Evolutionary conservation across 2,113 vertebrate species (phyloP).

Genomic region (Lepisosteus oculatus): DNA sequence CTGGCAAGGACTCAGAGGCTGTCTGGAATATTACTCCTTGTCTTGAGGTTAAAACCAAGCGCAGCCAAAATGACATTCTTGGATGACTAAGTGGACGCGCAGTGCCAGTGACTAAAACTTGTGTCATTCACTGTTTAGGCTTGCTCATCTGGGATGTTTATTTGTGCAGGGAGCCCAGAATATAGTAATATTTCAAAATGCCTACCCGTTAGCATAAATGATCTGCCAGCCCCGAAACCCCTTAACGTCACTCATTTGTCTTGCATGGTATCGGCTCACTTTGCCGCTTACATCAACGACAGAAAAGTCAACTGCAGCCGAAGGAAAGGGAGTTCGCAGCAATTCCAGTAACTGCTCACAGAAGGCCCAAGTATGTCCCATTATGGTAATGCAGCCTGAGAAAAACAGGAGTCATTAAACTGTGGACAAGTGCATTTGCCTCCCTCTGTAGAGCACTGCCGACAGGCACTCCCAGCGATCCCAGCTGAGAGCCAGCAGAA

Average conservation of each 20-base stretch:
- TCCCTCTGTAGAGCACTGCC: no score
- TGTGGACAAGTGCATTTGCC: no score
- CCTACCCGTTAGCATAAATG: not conserved
- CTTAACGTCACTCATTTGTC: no score
- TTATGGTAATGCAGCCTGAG: no score
- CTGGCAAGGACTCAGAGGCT: conserved; percentile 40
- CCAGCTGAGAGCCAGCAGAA: not conserved
- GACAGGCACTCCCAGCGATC: not conserved
- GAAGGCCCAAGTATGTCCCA: no score
- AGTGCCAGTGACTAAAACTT: conserved; percentile 42
- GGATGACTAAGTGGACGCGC: conserved; percentile 37
- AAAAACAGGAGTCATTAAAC: no score
- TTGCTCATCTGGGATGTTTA: conserved; percentile 32
- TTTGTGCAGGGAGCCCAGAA: conserved; percentile 12
- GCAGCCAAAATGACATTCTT: conserved; percentile 49
- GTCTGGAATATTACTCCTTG: conserved; percentile 41
- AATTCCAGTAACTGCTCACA: no score
- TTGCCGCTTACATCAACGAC: no score
- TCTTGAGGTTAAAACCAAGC: conserved; percentile 44
- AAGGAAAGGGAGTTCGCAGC: no score
- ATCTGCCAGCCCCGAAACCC: no score
- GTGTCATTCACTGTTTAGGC: conserved; percentile 54
- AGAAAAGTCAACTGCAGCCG: no score
- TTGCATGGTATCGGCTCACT: no score
- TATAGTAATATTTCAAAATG: conserved; percentile 11